These are phyloP conservation scores for Mesopsocus fuscifrons DNA, from an alignment of 2,888 invertebrate species.

Conservation along the genomic window DNA sequence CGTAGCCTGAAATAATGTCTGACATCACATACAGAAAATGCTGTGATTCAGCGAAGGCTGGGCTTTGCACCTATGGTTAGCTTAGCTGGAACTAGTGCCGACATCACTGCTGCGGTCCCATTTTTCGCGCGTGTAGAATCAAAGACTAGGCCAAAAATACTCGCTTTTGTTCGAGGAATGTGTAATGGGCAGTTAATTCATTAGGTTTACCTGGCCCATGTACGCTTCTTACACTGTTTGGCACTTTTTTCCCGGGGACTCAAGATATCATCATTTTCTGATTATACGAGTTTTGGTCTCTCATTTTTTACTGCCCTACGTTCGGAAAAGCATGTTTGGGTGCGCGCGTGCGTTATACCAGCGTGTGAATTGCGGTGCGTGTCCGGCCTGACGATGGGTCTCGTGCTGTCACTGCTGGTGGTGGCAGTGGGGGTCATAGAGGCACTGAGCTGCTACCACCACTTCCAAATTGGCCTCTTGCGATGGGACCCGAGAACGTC, in stretches of 20 bases:
- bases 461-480: conserved; percentile 28
- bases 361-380: too few species aligned
- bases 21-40: too few species aligned
- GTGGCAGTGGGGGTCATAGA: conserved; percentile 58
- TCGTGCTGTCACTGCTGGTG: conserved; percentile 51
- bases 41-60: too few species aligned
- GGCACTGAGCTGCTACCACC: conserved; percentile 35
- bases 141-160: conserved; percentile 6
- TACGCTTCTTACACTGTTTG: background rate
- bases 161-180: background rate
- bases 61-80: too few species aligned
- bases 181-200: background rate
- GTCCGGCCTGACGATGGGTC: conserved; percentile 46
- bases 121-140: too few species aligned
- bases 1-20: too few species aligned
- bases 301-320: background rate
- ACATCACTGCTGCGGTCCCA: too few species aligned
- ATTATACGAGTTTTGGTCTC: background rate
- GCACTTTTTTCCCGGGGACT: background rate
- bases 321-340: background rate
- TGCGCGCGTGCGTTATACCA: background rate
- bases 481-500: conserved; percentile 8
- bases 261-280: background rate
- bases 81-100: too few species aligned
- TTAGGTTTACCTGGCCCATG: background rate